phyloP scores from a whole-genome alignment of 2,113 vertebrate species.

The Scytalopus superciliaris region DNA sequence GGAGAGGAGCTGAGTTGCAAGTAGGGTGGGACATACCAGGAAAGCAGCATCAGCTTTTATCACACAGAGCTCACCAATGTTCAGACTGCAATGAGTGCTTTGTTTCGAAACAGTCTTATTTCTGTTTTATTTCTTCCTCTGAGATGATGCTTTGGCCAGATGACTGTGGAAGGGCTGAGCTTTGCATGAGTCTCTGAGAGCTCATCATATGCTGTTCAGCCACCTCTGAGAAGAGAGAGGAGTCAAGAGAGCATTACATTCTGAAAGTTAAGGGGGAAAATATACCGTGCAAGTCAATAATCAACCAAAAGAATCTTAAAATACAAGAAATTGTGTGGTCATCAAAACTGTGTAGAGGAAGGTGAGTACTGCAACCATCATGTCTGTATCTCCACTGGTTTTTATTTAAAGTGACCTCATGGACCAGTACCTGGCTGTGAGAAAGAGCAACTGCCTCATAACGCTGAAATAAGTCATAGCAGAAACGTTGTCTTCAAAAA shows the following conservation, averaged over 20 bases:
- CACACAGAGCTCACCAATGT: background rate
- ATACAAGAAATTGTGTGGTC: background rate
- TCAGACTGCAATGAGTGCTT: background rate
- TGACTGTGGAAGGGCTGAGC: background rate
- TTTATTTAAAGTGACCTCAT: background rate
- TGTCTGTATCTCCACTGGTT: background rate
- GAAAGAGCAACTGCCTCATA: background rate
- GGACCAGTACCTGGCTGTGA: background rate
- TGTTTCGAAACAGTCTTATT: background rate
- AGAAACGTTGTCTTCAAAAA: background rate
- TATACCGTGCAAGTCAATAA: background rate
- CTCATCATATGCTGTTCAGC: background rate
- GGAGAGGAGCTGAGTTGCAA: background rate
- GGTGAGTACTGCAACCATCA: background rate
- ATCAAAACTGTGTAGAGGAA: background rate
- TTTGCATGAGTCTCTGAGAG: background rate
- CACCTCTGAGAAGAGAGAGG: background rate
- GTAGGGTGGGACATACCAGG: background rate
- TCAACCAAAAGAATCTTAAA: rapidly evolving
- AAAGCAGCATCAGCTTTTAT: background rate
- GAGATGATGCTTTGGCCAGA: background rate
- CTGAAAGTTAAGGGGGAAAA: background rate
- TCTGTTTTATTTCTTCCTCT: background rate
- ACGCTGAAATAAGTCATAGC: background rate
- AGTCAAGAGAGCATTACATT: background rate